Evolutionary conservation across 1,140 invertebrate genomes (phyloP), one percentile per base, ranked within the genome.

Genomic region (Danaus plexippus): DNA sequence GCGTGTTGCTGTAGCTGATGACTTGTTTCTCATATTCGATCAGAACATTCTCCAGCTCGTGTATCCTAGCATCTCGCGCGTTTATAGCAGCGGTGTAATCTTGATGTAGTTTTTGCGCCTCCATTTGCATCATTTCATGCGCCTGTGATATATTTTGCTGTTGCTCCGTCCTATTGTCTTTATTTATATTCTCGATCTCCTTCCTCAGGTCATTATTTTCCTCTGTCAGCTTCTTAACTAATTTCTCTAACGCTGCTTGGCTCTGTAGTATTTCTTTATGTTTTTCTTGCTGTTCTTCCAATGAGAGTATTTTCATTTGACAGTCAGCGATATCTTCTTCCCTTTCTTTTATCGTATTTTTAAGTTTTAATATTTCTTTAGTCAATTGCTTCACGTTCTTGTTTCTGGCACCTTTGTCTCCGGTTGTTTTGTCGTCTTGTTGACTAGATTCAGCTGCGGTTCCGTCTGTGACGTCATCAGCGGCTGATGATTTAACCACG

Each of bases 281-380:
- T 60, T 87, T 87, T 52, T 87, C 74, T 62, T 87, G 80, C 51
- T 81, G 78, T 66, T 87, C 81, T 71, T 87, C 84, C 46, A 89
- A 44, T 10, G 84, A 84, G 22, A 85, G 65, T 66, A 87, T 84
- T 62, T 87, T 85, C 82, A 87, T 87, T 64, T 86, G 80, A 60
- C 77, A 87, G 57, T 89, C 80, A 47, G 80, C 86, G 57, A 89
- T 85, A 75, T 90, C 88, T 41, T 85, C 72, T 66, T 88, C 81
- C 71, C 89, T 84, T 47, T 89, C 78, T 71, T 90, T 89, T n/a
- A 88, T 81, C 9, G 63, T 71, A 73, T 87, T 78, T 70, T 88
- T 82, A 45, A 85, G 70, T 69, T 87, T 83, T 32, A 88, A 67
- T 53, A 88, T 87, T 74, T 88, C 87, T 80, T 88, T 88, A 1